phyloP scores from a whole-genome alignment of 2,797 vertebrate species.

The Onychomys leucogaster region DNA sequence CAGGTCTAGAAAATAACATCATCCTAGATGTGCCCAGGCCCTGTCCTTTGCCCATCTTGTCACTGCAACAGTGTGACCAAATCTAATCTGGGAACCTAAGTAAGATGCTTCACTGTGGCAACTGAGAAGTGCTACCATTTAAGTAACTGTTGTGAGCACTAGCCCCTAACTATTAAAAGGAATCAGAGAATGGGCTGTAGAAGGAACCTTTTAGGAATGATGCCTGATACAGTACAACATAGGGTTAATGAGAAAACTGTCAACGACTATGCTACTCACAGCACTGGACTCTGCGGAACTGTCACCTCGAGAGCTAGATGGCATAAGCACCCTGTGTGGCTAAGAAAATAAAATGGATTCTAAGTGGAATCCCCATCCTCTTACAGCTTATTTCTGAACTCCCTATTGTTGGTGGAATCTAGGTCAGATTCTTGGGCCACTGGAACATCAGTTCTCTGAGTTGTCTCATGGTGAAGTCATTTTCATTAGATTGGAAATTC shows the following conservation, averaged over 20 bases:
- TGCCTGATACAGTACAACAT: neutral
- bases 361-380: neutral
- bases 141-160: neutral
- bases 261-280: neutral
- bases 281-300: neutral
- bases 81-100: neutral
- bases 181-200: neutral
- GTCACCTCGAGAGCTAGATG: neutral
- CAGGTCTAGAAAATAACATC: neutral
- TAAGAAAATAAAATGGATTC: neutral
- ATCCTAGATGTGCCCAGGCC: neutral
- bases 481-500: conserved; percentile 17
- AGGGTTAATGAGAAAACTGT: neutral
- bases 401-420: neutral
- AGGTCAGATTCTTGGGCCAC: neutral
- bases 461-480: neutral
- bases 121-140: neutral
- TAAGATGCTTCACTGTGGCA: neutral
- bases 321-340: too few relatives aligned
- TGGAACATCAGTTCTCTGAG: neutral
- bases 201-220: neutral
- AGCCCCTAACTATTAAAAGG: neutral
- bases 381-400: neutral
- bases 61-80: neutral
- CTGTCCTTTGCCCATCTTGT: neutral